Conservation (phyloP, 2,797 vertebrate species). For the Catamblyrhynchus diadema region DNA sequence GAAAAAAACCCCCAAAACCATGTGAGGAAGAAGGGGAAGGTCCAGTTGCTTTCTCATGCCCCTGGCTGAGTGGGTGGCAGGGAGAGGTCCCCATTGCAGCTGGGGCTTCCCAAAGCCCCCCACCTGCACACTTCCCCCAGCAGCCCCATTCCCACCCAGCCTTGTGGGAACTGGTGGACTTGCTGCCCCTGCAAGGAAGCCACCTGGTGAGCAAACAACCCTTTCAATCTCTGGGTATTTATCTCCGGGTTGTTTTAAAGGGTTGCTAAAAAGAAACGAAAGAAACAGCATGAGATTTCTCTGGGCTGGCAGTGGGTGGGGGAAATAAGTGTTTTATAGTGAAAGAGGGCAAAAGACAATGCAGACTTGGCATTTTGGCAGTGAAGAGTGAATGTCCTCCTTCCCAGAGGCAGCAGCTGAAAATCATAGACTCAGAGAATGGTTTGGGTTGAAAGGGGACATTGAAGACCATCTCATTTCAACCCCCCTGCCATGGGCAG, state of each 20-base stretch:
- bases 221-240: conserved; percentile 7
- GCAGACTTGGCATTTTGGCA: neutral
- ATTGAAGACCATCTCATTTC: neutral
- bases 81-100: neutral
- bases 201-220: neutral
- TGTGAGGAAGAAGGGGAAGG: neutral
- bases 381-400: neutral
- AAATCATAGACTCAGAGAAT: neutral
- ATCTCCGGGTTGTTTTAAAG: neutral
- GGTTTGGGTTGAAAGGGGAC: neutral
- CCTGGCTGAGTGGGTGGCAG: neutral
- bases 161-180: neutral
- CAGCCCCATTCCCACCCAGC: neutral
- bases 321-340: neutral
- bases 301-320: neutral
- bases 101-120: neutral
- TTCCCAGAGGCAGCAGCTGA: neutral
- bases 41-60: neutral
- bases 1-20: fast-evolving
- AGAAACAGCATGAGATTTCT: neutral
- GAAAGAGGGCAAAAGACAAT: neutral
- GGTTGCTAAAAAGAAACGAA: neutral
- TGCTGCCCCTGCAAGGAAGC: neutral
- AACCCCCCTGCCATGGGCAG: neutral
- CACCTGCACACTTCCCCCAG: neutral